Percentiles rank a stretch among this genome's conserved stretches.
These are phyloP conservation scores for Operophtera brumata DNA, from an alignment of 2,888 invertebrate species.

Conservation along the genomic window DNA sequence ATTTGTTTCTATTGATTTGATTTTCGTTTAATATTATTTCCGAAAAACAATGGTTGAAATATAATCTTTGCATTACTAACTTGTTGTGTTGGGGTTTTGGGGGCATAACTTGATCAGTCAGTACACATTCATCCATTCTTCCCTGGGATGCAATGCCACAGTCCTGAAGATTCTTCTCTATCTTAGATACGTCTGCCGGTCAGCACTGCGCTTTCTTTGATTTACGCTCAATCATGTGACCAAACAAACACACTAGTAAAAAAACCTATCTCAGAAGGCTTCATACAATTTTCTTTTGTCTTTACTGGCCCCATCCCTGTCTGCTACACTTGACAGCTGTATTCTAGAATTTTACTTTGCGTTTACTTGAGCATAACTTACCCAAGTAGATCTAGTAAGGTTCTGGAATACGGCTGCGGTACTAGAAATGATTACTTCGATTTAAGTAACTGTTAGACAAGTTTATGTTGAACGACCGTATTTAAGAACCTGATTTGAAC, in stretches of 20 bases:
- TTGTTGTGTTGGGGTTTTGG: constrained; percentile 41
- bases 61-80: constrained; percentile 58
- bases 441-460: no score
- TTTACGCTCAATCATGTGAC: constrained; percentile 30
- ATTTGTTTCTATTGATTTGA: no score
- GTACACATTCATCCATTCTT: constrained; percentile 23
- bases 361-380: no score
- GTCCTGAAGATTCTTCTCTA: constrained; percentile 19
- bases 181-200: constrained; percentile 16
- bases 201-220: constrained; percentile 53
- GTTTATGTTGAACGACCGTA: no score
- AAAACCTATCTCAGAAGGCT: constrained; percentile 37
- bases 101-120: constrained; percentile 32
- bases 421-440: no score
- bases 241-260: constrained; percentile 19
- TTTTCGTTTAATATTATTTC: no score
- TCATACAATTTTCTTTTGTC: constrained; percentile 37
- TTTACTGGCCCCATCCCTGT: constrained; percentile 32
- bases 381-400: no score
- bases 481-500: no score
- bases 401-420: no score
- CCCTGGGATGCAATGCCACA: constrained; percentile 15
- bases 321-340: neutral
- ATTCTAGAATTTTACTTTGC: no score
- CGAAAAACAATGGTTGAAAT: constrained; percentile 29